phyloP scores from a whole-genome alignment of 2,888 invertebrate species.

The Celastrina argiolus region DNA sequence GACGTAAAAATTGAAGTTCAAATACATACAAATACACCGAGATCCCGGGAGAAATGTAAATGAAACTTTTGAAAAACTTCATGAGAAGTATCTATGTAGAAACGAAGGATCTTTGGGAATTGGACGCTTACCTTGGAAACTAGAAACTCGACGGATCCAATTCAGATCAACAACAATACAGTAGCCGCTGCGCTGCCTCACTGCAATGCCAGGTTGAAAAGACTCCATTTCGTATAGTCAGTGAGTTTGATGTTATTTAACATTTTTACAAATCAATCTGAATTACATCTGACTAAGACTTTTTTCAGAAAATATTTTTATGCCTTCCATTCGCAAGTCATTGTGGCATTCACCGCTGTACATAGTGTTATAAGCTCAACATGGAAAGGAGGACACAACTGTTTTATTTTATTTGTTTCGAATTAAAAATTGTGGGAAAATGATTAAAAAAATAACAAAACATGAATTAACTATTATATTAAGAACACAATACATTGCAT shows the following conservation, averaged over 20 bases:
- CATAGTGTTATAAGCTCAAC: too few species aligned
- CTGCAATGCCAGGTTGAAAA: slow-evolving; percentile 23
- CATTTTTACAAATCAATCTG: too few species aligned
- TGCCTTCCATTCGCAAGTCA: too few species aligned
- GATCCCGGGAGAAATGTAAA: slow-evolving; percentile 6
- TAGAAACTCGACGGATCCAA: slow-evolving; percentile 43
- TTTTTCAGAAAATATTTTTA: too few species aligned
- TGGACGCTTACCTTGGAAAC: slow-evolving; percentile 33
- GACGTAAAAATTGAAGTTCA: neutral
- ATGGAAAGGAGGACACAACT: too few species aligned
- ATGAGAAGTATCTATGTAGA: slow-evolving; percentile 13
- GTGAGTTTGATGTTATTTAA: too few species aligned
- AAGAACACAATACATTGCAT: neutral
- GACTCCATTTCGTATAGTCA: neutral
- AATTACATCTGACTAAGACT: too few species aligned
- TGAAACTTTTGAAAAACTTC: slow-evolving; percentile 10
- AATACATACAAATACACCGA: neutral
- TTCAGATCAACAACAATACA: slow-evolving; percentile 42
- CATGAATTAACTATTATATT: too few species aligned
- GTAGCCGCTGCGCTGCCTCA: slow-evolving; percentile 37
- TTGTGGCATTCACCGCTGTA: neutral
- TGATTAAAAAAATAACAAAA: too few species aligned
- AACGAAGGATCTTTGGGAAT: slow-evolving; percentile 22
- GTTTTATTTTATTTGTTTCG: too few species aligned
- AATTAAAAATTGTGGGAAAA: too few species aligned